These are phyloP conservation scores for Anthonomus grandis DNA, from an alignment of 1,140 invertebrate species.

Conservation along the genomic window DNA sequence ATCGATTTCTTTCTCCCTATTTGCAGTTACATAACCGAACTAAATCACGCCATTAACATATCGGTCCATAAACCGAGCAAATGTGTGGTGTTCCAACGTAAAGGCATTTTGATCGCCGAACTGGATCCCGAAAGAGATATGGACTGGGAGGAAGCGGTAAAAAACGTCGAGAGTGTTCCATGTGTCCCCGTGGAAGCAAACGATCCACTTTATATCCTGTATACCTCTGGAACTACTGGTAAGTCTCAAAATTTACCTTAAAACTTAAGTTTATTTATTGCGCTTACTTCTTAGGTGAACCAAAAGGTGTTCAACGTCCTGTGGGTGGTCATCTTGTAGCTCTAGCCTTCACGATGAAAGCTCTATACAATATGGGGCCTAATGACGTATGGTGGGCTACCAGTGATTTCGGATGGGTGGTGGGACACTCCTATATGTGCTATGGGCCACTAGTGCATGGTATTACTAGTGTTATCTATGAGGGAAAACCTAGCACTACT, in stretches of 20 bases:
- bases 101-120: slow-evolving; percentile 60
- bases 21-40: slow-evolving; percentile 78
- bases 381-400: slow-evolving; percentile 90
- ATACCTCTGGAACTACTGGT: slow-evolving; percentile 90
- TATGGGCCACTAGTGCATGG: slow-evolving; percentile 84
- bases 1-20: background rate
- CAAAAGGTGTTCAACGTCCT: slow-evolving; percentile 81
- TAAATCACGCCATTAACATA: slow-evolving; percentile 79
- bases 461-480: slow-evolving; percentile 84
- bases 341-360: slow-evolving; percentile 79
- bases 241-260: too few relatives aligned
- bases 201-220: slow-evolving; percentile 87
- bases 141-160: slow-evolving; percentile 72
- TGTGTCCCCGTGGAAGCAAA: slow-evolving; percentile 85
- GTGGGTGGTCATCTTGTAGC: slow-evolving; percentile 83
- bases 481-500: slow-evolving; percentile 91
- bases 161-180: slow-evolving; percentile 61
- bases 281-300: slow-evolving; percentile 57
- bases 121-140: slow-evolving; percentile 65
- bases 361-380: slow-evolving; percentile 76
- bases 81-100: slow-evolving; percentile 79
- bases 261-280: background rate
- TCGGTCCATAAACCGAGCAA: slow-evolving; percentile 66
- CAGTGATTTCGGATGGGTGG: slow-evolving; percentile 83
- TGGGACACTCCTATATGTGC: slow-evolving; percentile 91